Evolutionary conservation across 2,113 vertebrate species (phyloP).

Genomic region (Anas platyrhynchos): DNA sequence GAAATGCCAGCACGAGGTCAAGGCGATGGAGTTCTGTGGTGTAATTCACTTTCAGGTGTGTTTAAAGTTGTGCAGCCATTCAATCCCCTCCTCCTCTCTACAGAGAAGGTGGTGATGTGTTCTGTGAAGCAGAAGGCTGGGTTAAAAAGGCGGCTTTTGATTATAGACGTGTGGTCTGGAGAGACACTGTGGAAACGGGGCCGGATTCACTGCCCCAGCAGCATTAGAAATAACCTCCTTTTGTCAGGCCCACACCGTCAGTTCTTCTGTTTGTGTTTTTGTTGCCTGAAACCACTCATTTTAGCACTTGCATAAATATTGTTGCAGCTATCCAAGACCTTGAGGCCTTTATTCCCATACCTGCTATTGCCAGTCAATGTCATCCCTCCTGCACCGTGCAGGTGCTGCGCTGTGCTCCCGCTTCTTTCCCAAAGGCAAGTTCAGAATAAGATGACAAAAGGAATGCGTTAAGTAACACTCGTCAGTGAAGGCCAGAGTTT

Average conservation of each 20-base stretch:
- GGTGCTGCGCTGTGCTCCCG: background rate
- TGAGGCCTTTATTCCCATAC: background rate
- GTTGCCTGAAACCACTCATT: conserved; percentile 21
- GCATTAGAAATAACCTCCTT: background rate
- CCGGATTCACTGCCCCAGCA: conserved; percentile 4
- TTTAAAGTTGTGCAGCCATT: background rate
- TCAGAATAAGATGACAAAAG: conserved; percentile 12
- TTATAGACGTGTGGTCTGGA: background rate
- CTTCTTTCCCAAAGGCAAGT: conserved; percentile 49
- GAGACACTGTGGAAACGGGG: background rate
- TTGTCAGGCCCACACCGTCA: background rate
- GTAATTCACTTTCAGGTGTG: background rate
- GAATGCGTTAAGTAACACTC: conserved; percentile 10
- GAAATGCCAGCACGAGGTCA: background rate
- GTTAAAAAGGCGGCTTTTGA: background rate
- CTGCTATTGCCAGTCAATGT: conserved; percentile 29
- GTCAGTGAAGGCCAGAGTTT: background rate
- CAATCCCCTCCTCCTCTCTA: accelerated
- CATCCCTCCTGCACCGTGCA: background rate
- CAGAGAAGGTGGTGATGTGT: background rate
- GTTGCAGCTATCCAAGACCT: background rate
- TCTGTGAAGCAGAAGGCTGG: background rate
- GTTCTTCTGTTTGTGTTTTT: background rate
- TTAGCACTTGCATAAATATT: conserved; percentile 38
- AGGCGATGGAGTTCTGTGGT: background rate